Conservation (phyloP, 2,797 vertebrate genomes). For the Macrochelys suwanniensis region DNA sequence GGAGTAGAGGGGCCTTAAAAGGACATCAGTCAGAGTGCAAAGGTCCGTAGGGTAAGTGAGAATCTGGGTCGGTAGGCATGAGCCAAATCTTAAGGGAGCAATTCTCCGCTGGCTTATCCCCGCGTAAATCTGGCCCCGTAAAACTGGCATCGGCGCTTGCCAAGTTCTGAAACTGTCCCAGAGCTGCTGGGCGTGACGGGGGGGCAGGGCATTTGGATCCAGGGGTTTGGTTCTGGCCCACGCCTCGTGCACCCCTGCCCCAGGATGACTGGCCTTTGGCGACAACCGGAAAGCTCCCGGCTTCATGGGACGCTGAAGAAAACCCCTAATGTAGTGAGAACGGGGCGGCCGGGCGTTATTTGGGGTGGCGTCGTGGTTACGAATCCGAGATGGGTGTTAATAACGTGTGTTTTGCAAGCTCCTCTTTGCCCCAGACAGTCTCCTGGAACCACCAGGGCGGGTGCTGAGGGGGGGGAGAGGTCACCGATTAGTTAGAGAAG, state of each 20-base stretch:
- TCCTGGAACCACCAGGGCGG: rapidly evolving
- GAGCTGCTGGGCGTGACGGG: neutral
- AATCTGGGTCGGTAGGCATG: neutral
- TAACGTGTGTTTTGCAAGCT: rapidly evolving
- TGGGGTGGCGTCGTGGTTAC: rapidly evolving
- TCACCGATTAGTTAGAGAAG: neutral
- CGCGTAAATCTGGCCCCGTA: neutral
- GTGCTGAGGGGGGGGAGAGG: neutral
- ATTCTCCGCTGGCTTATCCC: neutral
- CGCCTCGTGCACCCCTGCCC: neutral
- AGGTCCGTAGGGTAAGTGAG: neutral
- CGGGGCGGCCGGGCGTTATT: rapidly evolving
- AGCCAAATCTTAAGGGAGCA: no score
- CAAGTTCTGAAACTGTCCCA: neutral
- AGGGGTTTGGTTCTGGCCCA: neutral
- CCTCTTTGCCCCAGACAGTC: neutral
- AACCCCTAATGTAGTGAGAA: rapidly evolving
- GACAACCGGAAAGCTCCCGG: rapidly evolving
- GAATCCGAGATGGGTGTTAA: neutral
- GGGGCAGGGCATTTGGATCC: neutral
- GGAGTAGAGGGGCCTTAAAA: neutral
- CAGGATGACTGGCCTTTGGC: neutral
- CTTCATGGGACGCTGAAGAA: neutral
- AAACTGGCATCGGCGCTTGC: neutral
- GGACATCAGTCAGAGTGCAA: neutral